These are phyloP conservation scores for Origma solitaria DNA, from an alignment of 2,113 vertebrate genomes.

Conservation along the genomic window DNA sequence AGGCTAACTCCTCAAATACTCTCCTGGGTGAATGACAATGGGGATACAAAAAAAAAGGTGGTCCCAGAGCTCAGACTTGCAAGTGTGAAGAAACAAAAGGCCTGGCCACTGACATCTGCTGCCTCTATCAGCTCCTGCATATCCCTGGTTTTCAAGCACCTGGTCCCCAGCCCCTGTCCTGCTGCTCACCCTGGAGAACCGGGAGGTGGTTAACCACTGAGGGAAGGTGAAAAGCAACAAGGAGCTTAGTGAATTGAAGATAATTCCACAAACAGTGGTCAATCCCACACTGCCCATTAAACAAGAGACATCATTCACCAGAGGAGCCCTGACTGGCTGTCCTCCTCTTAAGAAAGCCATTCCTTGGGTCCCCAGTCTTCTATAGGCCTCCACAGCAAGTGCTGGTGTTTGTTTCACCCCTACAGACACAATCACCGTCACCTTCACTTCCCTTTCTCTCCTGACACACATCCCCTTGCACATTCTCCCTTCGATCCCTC, in stretches of 20 bases:
- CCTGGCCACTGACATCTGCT: slow-evolving; percentile 77
- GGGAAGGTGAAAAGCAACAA: background rate
- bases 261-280: slow-evolving; percentile 3
- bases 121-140: slow-evolving; percentile 65
- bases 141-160: slow-evolving; percentile 52
- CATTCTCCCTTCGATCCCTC: background rate
- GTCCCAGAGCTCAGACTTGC: slow-evolving; percentile 56
- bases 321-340: background rate
- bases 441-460: background rate
- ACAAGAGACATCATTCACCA: background rate
- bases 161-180: background rate
- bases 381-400: background rate
- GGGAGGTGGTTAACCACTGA: slow-evolving; percentile 5
- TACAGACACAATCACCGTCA: fast-evolving
- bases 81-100: slow-evolving; percentile 71
- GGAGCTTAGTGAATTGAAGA: background rate
- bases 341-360: background rate
- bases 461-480: background rate
- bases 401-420: background rate
- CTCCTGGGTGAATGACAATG: slow-evolving; percentile 81
- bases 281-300: background rate
- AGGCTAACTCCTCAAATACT: slow-evolving; percentile 54
- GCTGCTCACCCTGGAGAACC: background rate
- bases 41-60: slow-evolving; percentile 68
- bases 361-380: background rate